phyloP scores from a whole-genome alignment of 1,140 invertebrate species.

The Olivierus martensii region DNA sequence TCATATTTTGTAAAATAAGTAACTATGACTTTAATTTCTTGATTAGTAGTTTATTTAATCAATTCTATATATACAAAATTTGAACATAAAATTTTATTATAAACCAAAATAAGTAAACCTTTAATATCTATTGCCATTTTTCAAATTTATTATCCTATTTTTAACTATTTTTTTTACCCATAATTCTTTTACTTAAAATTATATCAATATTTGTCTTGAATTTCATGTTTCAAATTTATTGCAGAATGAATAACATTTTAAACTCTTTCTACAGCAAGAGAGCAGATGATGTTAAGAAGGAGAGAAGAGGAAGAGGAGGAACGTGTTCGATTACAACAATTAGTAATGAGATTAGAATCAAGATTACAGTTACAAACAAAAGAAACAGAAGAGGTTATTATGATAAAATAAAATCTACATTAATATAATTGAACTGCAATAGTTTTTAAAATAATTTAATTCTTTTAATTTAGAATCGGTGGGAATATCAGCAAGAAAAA shows the following conservation, averaged over 20 bases:
- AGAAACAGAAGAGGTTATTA: conserved; percentile 12
- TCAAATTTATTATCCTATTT: neutral
- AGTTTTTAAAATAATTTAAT: neutral
- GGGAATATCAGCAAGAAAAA: conserved; percentile 11
- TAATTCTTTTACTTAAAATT: neutral
- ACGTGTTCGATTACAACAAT: conserved; percentile 9
- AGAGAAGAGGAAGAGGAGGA: conserved; percentile 9
- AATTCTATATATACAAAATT: too few species aligned
- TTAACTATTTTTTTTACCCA: neutral
- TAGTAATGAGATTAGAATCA: conserved; percentile 12
- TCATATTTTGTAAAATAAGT: too few species aligned
- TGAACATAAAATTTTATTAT: too few species aligned
- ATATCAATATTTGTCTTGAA: neutral
- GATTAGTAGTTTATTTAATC: too few species aligned
- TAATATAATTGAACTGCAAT: neutral
- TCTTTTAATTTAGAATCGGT: conserved; percentile 7
- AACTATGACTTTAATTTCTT: too few species aligned
- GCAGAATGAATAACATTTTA: neutral
- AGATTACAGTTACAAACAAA: conserved; percentile 7
- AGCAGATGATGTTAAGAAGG: conserved; percentile 4
- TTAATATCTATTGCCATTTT: too few species aligned
- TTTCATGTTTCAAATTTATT: neutral
- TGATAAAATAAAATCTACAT: neutral
- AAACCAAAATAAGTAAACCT: too few species aligned
- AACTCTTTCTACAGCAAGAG: neutral